Percentiles rank a stretch among this genome's conserved stretches.
Conservation (phyloP, 2,113 vertebrate species). For the Gambusia holbrooki region DNA sequence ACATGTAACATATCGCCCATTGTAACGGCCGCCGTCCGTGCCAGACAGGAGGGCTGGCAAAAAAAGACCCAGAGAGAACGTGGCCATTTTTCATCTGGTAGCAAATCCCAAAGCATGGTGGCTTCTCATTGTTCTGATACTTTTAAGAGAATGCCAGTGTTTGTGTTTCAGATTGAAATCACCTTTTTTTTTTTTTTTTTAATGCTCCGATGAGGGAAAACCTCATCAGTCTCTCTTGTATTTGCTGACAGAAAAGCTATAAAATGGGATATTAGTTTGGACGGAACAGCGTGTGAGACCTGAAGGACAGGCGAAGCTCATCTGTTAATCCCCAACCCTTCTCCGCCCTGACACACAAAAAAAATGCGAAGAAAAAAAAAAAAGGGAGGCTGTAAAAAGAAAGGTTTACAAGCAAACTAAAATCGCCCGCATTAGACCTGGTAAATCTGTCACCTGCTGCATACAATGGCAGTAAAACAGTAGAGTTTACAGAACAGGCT, state of each 20-base stretch:
- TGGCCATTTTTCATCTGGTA: slow-evolving; percentile 63
- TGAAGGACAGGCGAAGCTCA: slow-evolving; percentile 75
- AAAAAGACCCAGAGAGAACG: slow-evolving; percentile 34
- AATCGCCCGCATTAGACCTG: slow-evolving; percentile 70
- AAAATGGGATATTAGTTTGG: slow-evolving; percentile 68
- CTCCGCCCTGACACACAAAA: slow-evolving; percentile 25
- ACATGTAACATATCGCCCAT: slow-evolving; percentile 77
- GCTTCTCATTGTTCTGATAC: slow-evolving; percentile 28
- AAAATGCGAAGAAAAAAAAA: slow-evolving; percentile 40
- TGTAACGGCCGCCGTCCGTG: slow-evolving; percentile 54
- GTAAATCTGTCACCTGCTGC: slow-evolving; percentile 70
- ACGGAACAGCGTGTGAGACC: slow-evolving; percentile 63
- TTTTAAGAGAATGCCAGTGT: slow-evolving; percentile 20
- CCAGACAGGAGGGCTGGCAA: slow-evolving; percentile 59
- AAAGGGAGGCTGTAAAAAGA: slow-evolving; percentile 68
- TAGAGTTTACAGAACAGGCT: slow-evolving; percentile 50
- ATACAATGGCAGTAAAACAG: slow-evolving; percentile 68
- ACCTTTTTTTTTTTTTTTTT: slow-evolving; percentile 42
- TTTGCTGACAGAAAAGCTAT: slow-evolving; percentile 47
- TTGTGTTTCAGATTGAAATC: slow-evolving; percentile 39
- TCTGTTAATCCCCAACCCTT: slow-evolving; percentile 66
- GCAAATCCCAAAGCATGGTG: slow-evolving; percentile 59
- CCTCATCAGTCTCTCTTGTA: slow-evolving; percentile 50
- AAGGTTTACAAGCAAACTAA: slow-evolving; percentile 74
- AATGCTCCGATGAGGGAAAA: slow-evolving; percentile 56